A percentile compares a stretch with the other conserved stretches of the same genome.
phyloP scores from a whole-genome alignment of 2,113 vertebrate species.

The Peromyscus californicus region DNA sequence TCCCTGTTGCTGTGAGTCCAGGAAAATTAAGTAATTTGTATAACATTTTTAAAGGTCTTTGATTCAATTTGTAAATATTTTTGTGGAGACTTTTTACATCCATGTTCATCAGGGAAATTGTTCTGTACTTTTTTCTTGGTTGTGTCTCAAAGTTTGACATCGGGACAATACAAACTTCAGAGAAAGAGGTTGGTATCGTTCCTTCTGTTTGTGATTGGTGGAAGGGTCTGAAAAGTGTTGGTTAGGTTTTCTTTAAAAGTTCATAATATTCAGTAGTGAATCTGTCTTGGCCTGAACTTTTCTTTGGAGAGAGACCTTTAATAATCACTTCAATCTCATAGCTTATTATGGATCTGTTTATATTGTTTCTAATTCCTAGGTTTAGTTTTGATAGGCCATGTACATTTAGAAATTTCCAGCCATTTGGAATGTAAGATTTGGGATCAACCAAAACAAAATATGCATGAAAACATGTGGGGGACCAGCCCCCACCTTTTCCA shows the following conservation, averaged over 20 bases:
- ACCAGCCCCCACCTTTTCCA: too few relatives aligned
- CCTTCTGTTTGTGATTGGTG: not conserved
- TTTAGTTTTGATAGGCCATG: not conserved
- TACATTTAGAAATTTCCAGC: not conserved
- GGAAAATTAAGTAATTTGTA: not conserved
- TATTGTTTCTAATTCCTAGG: not conserved
- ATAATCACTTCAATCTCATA: not conserved
- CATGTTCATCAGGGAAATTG: not conserved
- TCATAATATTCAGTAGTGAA: not conserved
- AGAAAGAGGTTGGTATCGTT: accelerated
- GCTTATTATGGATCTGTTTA: not conserved
- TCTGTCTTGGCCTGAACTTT: not conserved
- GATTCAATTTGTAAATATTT: not conserved
- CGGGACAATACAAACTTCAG: not conserved
- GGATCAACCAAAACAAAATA: not conserved
- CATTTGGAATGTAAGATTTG: not conserved
- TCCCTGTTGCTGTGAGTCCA: not conserved
- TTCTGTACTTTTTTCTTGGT: not conserved
- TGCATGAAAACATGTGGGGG: too few relatives aligned
- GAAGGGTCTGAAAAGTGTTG: not conserved
- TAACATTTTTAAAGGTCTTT: not conserved
- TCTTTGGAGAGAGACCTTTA: not conserved
- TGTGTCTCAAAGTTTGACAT: not conserved
- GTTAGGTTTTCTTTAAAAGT: not conserved
- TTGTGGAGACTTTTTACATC: not conserved